These are phyloP conservation scores for Ictalurus furcatus DNA, from an alignment of 2,113 vertebrate species.

Conservation along the genomic window DNA sequence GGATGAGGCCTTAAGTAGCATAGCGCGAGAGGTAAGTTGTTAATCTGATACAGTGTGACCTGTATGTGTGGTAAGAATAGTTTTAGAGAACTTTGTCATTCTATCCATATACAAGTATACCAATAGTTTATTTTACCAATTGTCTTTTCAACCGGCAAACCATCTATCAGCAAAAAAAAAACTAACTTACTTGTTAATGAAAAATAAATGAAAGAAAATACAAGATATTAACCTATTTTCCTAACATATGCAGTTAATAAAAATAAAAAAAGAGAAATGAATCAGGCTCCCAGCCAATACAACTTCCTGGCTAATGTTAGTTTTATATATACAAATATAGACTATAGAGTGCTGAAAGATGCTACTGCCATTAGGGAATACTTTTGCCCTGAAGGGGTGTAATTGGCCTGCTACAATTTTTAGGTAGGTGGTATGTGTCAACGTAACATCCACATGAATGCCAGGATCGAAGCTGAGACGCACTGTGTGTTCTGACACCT, in stretches of 20 bases:
- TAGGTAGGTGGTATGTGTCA: too few relatives aligned
- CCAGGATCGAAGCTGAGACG: too few relatives aligned
- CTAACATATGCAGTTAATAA: neutral
- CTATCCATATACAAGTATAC: neutral
- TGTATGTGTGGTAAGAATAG: neutral
- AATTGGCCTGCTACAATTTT: too few relatives aligned
- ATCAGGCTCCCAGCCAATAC: too few relatives aligned
- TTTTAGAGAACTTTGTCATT: neutral
- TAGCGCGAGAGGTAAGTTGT: conserved; percentile 89
- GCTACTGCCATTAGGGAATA: too few relatives aligned
- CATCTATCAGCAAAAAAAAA: neutral
- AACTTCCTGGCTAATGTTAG: too few relatives aligned
- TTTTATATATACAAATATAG: too few relatives aligned
- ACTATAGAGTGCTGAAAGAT: too few relatives aligned
- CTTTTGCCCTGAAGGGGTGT: too few relatives aligned
- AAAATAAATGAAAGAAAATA: neutral
- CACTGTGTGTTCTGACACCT: too few relatives aligned
- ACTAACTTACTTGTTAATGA: neutral
- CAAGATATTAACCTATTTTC: neutral
- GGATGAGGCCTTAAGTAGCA: conserved; percentile 93
- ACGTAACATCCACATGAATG: too few relatives aligned
- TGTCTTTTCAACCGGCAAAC: neutral
- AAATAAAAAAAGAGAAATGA: too few relatives aligned
- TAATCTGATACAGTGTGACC: neutral
- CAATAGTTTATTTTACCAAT: neutral